phyloP scores from a whole-genome alignment of 2,797 vertebrate genomes.

The Anableps anableps region DNA sequence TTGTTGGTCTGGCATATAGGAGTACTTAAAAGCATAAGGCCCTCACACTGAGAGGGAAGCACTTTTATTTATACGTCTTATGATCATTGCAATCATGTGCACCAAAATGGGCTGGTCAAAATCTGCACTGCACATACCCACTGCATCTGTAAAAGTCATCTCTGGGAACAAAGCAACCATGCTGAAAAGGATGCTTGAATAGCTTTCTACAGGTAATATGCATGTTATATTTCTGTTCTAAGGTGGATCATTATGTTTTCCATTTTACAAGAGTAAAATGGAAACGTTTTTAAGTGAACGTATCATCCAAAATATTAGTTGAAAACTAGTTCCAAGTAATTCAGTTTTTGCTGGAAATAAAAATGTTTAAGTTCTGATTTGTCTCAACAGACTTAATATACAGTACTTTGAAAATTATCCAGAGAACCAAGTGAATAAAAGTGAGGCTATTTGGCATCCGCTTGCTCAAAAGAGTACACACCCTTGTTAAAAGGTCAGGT shows the following conservation, averaged over 20 bases:
- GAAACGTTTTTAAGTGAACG: not conserved
- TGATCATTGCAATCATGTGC: slow-evolving; percentile 1
- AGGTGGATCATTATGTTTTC: not conserved
- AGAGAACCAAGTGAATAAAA: not conserved
- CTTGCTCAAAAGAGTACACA: not conserved
- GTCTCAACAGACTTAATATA: not conserved
- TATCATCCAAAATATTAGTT: not conserved
- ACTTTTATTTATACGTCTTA: not conserved
- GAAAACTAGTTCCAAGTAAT: not conserved
- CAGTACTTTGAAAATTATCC: not conserved
- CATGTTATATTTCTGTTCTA: not conserved
- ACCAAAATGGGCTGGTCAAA: not conserved
- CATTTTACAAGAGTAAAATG: not conserved
- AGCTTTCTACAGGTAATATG: not conserved
- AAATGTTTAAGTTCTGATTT: not conserved
- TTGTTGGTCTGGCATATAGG: slow-evolving; percentile 1
- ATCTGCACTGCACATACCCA: not conserved
- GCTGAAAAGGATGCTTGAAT: not conserved
- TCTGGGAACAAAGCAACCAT: not conserved
- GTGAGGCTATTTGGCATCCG: not conserved
- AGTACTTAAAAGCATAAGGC: slow-evolving; percentile 1
- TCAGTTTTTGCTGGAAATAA: not conserved
- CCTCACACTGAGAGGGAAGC: not conserved
- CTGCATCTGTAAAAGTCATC: not conserved
- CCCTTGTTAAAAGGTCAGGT: not conserved